A percentile compares a stretch with the other conserved stretches of the same genome.
phyloP scores from a whole-genome alignment of 2,797 vertebrate genomes.

The Luscinia luscinia region DNA sequence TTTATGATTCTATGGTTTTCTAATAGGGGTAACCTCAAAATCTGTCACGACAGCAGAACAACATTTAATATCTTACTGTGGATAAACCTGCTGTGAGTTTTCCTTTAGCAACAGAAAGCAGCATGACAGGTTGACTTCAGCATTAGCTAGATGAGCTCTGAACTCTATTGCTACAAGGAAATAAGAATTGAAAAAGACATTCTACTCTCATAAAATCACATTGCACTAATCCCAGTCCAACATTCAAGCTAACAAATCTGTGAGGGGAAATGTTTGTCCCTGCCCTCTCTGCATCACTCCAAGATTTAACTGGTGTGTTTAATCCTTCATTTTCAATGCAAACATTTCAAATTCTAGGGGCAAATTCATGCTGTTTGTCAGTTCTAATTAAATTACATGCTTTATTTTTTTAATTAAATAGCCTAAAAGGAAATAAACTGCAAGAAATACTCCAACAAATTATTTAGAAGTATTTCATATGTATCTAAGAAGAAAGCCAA shows the following conservation, averaged over 20 bases:
- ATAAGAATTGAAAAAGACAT: not conserved
- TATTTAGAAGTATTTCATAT: conserved; percentile 48
- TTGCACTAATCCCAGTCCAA: not conserved
- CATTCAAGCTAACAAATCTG: not conserved
- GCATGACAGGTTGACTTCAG: not conserved
- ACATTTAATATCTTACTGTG: not conserved
- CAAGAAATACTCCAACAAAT: conserved; percentile 26
- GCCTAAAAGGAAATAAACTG: conserved; percentile 30
- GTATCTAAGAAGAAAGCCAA: conserved; percentile 48
- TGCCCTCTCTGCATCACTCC: not conserved
- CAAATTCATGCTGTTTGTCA: not conserved
- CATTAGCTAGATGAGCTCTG: not conserved
- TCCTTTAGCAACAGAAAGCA: not conserved
- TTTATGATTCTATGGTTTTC: not conserved
- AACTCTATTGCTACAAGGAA: not conserved
- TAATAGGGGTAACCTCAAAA: not conserved
- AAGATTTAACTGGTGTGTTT: not conserved
- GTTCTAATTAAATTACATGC: conserved; percentile 47
- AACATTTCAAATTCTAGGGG: not conserved
- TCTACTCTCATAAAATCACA: not conserved
- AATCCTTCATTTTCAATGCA: conserved; percentile 23
- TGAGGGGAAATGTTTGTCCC: not conserved
- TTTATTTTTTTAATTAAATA: conserved; percentile 39
- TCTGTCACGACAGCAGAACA: not conserved
- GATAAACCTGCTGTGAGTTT: not conserved